These are phyloP conservation scores for Spea bombifrons DNA, from an alignment of 2,113 vertebrate genomes.

Conservation along the genomic window DNA sequence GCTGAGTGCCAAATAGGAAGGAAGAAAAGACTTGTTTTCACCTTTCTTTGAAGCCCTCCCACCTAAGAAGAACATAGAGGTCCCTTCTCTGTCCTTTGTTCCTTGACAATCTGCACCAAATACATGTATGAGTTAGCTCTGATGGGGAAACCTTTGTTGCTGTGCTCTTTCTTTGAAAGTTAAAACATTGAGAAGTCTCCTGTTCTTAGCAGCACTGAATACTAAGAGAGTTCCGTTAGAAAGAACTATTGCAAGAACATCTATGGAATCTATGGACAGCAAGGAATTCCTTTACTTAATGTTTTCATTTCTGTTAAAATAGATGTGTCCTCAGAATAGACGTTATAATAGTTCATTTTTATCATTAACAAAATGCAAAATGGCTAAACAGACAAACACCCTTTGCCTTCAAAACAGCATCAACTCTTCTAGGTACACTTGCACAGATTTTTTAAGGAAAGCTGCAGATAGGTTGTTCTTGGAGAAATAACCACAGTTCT, in stretches of 20 bases:
- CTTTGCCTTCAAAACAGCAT: too few species aligned
- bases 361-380: too few species aligned
- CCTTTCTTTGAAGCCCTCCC: constrained; percentile 35
- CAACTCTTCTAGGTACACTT: too few species aligned
- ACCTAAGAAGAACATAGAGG: constrained; percentile 40
- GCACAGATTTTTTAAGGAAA: too few species aligned
- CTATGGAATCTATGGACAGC: neutral
- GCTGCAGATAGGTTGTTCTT: too few species aligned
- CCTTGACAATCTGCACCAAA: constrained; percentile 30
- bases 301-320: too few species aligned
- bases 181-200: constrained; percentile 26
- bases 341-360: too few species aligned
- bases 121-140: constrained; percentile 35
- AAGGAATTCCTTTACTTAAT: too few species aligned
- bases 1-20: constrained; percentile 26
- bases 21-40: constrained; percentile 21
- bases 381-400: too few species aligned
- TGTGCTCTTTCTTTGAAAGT: constrained; percentile 29
- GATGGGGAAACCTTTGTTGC: constrained; percentile 26
- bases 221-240: constrained; percentile 16
- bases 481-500: too few species aligned
- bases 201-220: constrained; percentile 25
- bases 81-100: constrained; percentile 21
- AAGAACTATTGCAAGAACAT: constrained; percentile 2
- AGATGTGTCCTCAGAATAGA: too few species aligned